Percentiles rank a stretch among this genome's conserved stretches.
Conservation (phyloP, 2,113 vertebrate species). For the Terrapene triunguis region DNA sequence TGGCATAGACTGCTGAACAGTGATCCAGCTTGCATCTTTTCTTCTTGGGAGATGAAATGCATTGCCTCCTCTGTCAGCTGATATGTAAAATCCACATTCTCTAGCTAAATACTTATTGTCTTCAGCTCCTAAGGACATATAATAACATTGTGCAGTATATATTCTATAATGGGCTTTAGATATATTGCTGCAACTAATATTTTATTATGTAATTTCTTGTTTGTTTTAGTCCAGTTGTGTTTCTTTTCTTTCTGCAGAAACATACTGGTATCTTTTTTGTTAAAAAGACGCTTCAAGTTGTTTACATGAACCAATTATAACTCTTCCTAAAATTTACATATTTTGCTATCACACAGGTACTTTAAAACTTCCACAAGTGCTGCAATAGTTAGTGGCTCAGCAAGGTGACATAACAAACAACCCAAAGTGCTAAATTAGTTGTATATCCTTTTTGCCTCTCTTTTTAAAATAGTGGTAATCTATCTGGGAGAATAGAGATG, state of each 20-base stretch:
- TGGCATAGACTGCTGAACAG: neutral
- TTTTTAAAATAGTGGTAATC: neutral
- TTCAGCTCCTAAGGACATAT: neutral
- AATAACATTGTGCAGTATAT: neutral
- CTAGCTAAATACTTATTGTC: neutral
- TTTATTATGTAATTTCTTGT: neutral
- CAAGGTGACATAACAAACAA: neutral
- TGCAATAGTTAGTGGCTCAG: neutral
- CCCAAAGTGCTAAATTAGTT: neutral
- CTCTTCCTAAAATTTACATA: neutral
- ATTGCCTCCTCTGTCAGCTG: neutral
- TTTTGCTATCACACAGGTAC: neutral
- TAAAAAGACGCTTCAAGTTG: neutral
- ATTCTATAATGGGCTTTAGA: neutral
- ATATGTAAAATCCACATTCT: neutral
- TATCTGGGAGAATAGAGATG: neutral
- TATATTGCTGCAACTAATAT: neutral
- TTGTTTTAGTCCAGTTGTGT: neutral
- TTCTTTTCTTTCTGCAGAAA: neutral
- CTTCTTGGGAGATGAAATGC: neutral
- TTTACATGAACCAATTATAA: neutral
- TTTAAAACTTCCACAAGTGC: neutral
- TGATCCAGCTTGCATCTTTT: neutral
- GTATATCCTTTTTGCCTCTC: neutral
- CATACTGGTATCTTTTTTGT: neutral